A percentile compares a stretch with the other conserved stretches of the same genome.
These are phyloP conservation scores for Temnothorax curvispinosus DNA, from an alignment of 1,140 invertebrate genomes.

Conservation along the genomic window DNA sequence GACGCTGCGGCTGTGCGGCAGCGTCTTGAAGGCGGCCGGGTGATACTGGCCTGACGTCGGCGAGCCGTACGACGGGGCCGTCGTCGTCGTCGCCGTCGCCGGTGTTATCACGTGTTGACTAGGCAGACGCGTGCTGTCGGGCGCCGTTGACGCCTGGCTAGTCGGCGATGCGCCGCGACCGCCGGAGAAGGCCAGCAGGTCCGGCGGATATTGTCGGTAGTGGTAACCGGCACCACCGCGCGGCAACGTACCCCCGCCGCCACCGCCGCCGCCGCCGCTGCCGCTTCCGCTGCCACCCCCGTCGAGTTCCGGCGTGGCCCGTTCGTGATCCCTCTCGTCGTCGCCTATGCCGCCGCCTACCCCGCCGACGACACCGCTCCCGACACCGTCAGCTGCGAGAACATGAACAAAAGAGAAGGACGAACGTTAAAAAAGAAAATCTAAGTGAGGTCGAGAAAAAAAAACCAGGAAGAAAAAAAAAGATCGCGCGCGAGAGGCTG, in stretches of 20 bases:
- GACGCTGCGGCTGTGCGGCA: constrained; percentile 90
- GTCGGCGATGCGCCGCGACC: constrained; percentile 86
- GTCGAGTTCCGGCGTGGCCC: constrained; percentile 82
- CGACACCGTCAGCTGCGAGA: constrained; percentile 81
- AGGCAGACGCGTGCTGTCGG: constrained; percentile 87
- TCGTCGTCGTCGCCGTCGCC: constrained; percentile 85
- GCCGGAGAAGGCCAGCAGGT: constrained; percentile 91
- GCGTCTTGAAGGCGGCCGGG: constrained; percentile 87
- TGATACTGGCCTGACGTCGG: constrained; percentile 69
- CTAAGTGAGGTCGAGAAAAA: constrained; percentile 13
- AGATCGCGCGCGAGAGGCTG: background rate
- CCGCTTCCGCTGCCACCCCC: constrained; percentile 72
- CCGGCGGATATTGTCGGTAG: constrained; percentile 90
- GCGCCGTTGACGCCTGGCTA: constrained; percentile 91
- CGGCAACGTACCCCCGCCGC: constrained; percentile 81
- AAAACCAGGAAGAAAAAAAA: background rate
- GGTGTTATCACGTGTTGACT: constrained; percentile 84
- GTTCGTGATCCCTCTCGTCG: constrained; percentile 74
- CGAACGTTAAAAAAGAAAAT: constrained; percentile 75
- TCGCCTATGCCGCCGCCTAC: constrained; percentile 72
- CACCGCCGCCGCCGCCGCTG: constrained; percentile 67
- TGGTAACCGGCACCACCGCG: constrained; percentile 81
- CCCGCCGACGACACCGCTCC: constrained; percentile 74
- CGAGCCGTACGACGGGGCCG: constrained; percentile 76
- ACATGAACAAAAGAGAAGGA: constrained; percentile 74